Percentiles rank a stretch among this genome's conserved stretches.
Conservation (phyloP, 2,888 invertebrate genomes). For the Aspidapion aeneum region DNA sequence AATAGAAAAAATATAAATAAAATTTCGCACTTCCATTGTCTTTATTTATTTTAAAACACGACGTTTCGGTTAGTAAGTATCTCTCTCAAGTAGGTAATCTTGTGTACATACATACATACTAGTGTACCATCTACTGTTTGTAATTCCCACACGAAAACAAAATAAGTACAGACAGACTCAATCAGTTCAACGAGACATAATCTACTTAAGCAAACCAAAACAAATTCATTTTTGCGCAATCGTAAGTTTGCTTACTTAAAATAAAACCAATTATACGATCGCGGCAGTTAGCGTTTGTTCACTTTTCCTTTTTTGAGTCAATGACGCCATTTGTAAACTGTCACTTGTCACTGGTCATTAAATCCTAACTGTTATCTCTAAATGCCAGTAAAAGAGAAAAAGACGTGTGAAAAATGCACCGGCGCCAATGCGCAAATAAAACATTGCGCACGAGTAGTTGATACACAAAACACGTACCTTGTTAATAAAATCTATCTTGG, state of each 20-base stretch:
- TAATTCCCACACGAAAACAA: background rate
- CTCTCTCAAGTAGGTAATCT: no score
- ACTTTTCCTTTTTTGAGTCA: background rate
- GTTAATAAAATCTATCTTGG: no score
- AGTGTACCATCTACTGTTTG: no score
- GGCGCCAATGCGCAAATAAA: conserved; percentile 18
- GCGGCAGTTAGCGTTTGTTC: background rate
- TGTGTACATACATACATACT: no score
- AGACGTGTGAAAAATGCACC: conserved; percentile 8
- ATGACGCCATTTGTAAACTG: conserved; percentile 1
- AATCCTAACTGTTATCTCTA: background rate
- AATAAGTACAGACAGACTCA: background rate
- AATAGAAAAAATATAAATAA: no score
- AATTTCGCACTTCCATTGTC: no score
- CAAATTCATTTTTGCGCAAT: no score
- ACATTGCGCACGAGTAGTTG: conserved; percentile 2
- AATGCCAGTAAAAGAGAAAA: background rate
- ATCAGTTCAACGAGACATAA: background rate
- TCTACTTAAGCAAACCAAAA: background rate
- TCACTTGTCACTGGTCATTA: conserved; percentile 4
- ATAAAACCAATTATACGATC: background rate
- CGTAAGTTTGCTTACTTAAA: background rate
- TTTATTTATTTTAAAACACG: no score
- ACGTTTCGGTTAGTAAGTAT: no score
- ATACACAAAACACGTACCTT: no score